Evolutionary conservation across 2,113 vertebrate genomes (phyloP).

Genomic region (Cervus canadensis): DNA sequence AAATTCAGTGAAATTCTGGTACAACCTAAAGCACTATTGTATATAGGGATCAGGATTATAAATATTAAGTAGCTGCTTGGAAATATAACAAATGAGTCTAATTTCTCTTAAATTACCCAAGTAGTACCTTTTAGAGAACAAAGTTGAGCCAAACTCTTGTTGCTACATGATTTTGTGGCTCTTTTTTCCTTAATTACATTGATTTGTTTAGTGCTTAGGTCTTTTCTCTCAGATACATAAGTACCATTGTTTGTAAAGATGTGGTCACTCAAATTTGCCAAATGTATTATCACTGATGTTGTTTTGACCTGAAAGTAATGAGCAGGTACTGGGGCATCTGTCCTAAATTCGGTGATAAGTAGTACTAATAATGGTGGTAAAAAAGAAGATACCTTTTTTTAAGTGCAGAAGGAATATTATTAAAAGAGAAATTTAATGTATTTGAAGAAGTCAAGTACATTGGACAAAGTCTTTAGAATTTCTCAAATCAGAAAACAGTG

Average conservation of each 20-base stretch:
- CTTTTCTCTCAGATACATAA: background rate
- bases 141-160: background rate
- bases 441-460: background rate
- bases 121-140: slow-evolving; percentile 12
- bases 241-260: background rate
- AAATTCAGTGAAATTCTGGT: slow-evolving; percentile 5
- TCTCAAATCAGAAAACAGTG: background rate
- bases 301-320: background rate
- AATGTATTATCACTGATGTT: background rate
- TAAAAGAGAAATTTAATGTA: background rate
- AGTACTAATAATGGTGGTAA: background rate
- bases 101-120: background rate
- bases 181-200: background rate
- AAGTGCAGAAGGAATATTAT: background rate
- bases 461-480: slow-evolving; percentile 19
- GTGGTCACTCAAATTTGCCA: background rate
- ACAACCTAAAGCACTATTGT: background rate
- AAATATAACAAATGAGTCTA: background rate
- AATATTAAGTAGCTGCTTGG: background rate
- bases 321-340: background rate
- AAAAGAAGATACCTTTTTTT: background rate
- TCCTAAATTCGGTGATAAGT: background rate
- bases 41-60: background rate
- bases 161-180: background rate
- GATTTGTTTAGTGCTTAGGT: slow-evolving; percentile 11